phyloP scores from a whole-genome alignment of 2,113 vertebrate genomes.

The Cinclus cinclus region DNA sequence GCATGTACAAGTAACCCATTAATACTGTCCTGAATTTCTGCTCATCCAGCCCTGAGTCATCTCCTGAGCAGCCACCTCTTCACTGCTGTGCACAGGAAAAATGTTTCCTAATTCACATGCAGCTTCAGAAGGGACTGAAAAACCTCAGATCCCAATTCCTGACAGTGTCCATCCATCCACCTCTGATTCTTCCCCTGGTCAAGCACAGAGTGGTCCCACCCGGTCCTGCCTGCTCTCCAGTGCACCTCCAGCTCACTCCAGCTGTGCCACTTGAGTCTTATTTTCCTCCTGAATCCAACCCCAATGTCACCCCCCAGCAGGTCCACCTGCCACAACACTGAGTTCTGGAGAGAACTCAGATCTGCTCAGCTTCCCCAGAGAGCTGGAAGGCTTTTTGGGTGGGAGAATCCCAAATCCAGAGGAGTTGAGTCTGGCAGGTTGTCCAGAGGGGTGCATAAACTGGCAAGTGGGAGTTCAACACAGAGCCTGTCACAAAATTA shows the following conservation, averaged over 20 bases:
- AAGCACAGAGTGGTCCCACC: neutral
- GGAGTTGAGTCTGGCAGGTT: neutral
- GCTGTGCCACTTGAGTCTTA: fast-evolving
- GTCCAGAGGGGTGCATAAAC: neutral
- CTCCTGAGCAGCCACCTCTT: neutral
- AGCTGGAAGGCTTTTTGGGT: neutral
- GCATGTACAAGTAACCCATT: neutral
- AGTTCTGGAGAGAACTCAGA: neutral
- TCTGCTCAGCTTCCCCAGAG: neutral
- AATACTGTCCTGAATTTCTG: neutral
- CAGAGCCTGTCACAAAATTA: neutral
- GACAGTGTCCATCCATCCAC: neutral
- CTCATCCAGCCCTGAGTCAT: neutral
- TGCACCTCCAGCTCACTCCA: neutral
- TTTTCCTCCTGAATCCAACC: neutral
- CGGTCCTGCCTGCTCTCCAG: neutral
- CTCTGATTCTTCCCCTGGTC: neutral
- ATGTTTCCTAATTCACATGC: neutral
- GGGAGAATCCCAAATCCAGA: neutral
- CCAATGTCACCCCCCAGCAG: neutral
- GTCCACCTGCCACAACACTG: neutral
- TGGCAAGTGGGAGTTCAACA: neutral
- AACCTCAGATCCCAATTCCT: neutral
- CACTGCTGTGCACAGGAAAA: neutral
- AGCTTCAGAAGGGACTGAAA: neutral